Evolutionary conservation across 2,888 invertebrate genomes (phyloP), one percentile per base, ranked within the genome.

Genomic region (Clanis bilineata): DNA sequence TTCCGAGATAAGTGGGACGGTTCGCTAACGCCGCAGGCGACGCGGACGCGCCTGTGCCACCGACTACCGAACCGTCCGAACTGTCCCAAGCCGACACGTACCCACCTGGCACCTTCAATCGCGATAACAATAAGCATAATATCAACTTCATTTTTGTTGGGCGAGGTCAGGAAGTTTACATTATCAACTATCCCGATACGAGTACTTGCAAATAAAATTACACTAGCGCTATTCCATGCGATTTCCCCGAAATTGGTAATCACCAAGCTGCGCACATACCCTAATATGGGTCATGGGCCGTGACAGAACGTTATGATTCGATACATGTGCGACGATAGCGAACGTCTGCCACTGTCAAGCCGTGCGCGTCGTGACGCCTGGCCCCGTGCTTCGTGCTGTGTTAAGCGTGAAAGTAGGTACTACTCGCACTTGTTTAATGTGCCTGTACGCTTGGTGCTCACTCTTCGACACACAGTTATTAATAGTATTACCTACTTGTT

Each of bases 1-100:
- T 69, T 74, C 71, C 68, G 65, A 61, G 62, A 68, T 78, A 88
- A 87, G 83, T 88, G 74, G 88, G 76, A 86, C 89, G 80, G 62
- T 69, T 45, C 9, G 54, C 51, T 28, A 51, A 51, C 32, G 32
- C 51, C 28, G 51, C 32, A 15, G 32, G 51, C 51, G 4, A 51
- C 18, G 25, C 47, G 47, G 4, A 51, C 18, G 25, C 47, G 47
- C 6, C 47, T 25, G n/a, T 28, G 3, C 18, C 51, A 41, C 32
- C 28, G 47, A 4, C 10, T 12, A 12, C 63, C 67, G 60, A 59
- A 54, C 62, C 41, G 39, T 44, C 28, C 21, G n/a, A n/a, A n/a
- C 28, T 21, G 39, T 41, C 18, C n/a, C 47, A 51, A 18, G 15
- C 22, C 6, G 7, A 41, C 39, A 54, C 44, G 4, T 36, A 15